Evolutionary conservation across 2,113 vertebrate genomes (phyloP), one percentile per base, ranked within the genome.

Genomic region (Vicugna pacos): DNA sequence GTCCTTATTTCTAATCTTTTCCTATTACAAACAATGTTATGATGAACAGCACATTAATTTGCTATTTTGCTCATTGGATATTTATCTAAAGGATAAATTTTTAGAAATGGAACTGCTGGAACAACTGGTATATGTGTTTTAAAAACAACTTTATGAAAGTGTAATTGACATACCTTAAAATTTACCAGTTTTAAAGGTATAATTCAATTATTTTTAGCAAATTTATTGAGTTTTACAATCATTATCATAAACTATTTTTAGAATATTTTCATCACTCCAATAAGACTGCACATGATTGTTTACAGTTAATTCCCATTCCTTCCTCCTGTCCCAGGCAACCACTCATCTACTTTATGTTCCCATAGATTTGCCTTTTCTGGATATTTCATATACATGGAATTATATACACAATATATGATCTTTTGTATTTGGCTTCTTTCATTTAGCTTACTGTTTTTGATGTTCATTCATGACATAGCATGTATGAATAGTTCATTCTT

Each of bases 71-170:
- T 86, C 30, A 58, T 46, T 86, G 82, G 17, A 56, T 77, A 35
- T 77, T 77, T 86, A 69, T 93, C 22, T 76, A 90, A 35, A 67
- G 60, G 62, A 14, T 93, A 86, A 32, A 52, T 19, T 93, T 35
- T 42, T 56, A 86, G 60, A 56, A 30, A 48, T 65, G 20, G 6
- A 67, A 67, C 28, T 67, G 35, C 22, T 65, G 50, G 13, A 77
- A 86, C 50, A 86, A 50, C 38, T 79, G 50, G 38, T 30, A 12
- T 69, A n/a, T 58, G 42, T 50, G 3, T 46, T 77, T 83, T 93
- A 75, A 42, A 54, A 84, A 91, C 32, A 83, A 64, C 48, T 85
- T 85, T 54, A 17, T n/a, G 46, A 50, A 65, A 3, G 58, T 65
- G 24, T 85, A 64, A n/a, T 54, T 82, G 56, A 58, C 19, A 19